Conservation (phyloP, 2,797 vertebrate species). For the Chaenodraco wilsoni region DNA sequence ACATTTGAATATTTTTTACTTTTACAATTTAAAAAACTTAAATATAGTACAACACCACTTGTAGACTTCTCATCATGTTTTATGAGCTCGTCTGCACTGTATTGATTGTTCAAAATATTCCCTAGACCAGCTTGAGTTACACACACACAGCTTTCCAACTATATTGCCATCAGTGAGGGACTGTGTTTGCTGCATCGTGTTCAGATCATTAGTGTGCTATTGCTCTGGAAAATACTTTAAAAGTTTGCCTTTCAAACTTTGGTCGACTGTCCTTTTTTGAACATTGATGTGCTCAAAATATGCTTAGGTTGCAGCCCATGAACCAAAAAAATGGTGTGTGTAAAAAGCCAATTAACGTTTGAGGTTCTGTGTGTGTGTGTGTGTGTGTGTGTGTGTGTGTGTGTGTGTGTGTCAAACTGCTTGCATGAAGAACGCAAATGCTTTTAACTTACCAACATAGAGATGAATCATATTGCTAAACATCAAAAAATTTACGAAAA, state of each 20-base stretch:
- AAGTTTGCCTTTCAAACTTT: slow-evolving; percentile 29
- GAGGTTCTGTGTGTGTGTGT: slow-evolving; percentile 17
- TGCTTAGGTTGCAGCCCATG: slow-evolving; percentile 49
- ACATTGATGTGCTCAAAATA: slow-evolving; percentile 30
- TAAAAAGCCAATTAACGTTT: slow-evolving; percentile 54
- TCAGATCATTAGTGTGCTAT: slow-evolving; percentile 40
- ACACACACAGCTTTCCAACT: slow-evolving; percentile 6
- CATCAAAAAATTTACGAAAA: slow-evolving; percentile 20
- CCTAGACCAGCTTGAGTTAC: slow-evolving; percentile 2
- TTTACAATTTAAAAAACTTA: neutral
- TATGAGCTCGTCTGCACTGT: neutral
- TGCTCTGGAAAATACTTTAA: slow-evolving; percentile 34
- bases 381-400: neutral
- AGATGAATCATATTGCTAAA: slow-evolving; percentile 35
- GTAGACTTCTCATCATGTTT: slow-evolving; percentile 13
- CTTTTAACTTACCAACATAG: slow-evolving; percentile 33
- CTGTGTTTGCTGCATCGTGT: slow-evolving; percentile 14
- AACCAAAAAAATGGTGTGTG: slow-evolving; percentile 33
- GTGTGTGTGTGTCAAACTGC: slow-evolving; percentile 9
- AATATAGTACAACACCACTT: neutral
- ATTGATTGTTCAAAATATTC: slow-evolving; percentile 25
- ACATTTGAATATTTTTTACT: neutral
- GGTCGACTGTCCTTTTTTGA: slow-evolving; percentile 9
- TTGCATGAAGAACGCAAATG: slow-evolving; percentile 34
- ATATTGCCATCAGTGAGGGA: slow-evolving; percentile 11